phyloP scores from a whole-genome alignment of 2,888 invertebrate genomes.

The Cyrtodaria siliqua region DNA sequence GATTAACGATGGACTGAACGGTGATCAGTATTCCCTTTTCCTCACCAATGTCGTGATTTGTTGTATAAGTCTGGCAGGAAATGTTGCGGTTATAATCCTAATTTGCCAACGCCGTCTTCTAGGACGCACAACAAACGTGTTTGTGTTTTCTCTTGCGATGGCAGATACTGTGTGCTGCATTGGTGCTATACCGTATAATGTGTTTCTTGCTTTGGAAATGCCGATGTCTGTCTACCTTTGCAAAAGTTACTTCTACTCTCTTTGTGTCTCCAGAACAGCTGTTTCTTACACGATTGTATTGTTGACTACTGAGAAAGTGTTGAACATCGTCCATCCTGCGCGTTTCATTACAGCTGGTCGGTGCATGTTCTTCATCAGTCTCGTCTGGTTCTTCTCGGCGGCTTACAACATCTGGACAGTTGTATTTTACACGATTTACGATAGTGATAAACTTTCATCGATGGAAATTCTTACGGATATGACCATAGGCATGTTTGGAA shows the following conservation, averaged over 20 bases:
- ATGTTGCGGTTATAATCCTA: constrained; percentile 69
- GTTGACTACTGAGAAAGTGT: constrained; percentile 65
- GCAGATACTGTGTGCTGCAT: constrained; percentile 70
- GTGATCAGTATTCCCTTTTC: constrained; percentile 49
- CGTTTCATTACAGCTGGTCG: constrained; percentile 70
- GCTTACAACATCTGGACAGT: constrained; percentile 83
- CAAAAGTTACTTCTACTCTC: constrained; percentile 73
- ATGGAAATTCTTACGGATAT: constrained; percentile 19
- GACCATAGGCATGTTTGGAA: constrained; percentile 50
- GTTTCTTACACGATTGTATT: constrained; percentile 73
- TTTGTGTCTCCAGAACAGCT: constrained; percentile 75
- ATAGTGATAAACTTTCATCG: constrained; percentile 46
- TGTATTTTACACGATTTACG: constrained; percentile 72
- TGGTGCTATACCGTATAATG: constrained; percentile 56
- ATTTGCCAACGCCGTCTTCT: constrained; percentile 73
- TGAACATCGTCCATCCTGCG: constrained; percentile 67
- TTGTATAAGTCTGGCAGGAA: constrained; percentile 68
- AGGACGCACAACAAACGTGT: constrained; percentile 78
- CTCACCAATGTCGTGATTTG: constrained; percentile 54
- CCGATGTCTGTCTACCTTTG: constrained; percentile 69
- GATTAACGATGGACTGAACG: constrained; percentile 19
- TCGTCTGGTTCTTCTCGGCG: constrained; percentile 83
- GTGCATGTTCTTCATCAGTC: constrained; percentile 81
- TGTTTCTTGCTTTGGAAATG: constrained; percentile 36
- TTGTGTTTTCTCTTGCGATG: constrained; percentile 79